A percentile compares a stretch with the other conserved stretches of the same genome.
Evolutionary conservation across 2,888 invertebrate species (phyloP).

Genomic region (Mimas tiliae): DNA sequence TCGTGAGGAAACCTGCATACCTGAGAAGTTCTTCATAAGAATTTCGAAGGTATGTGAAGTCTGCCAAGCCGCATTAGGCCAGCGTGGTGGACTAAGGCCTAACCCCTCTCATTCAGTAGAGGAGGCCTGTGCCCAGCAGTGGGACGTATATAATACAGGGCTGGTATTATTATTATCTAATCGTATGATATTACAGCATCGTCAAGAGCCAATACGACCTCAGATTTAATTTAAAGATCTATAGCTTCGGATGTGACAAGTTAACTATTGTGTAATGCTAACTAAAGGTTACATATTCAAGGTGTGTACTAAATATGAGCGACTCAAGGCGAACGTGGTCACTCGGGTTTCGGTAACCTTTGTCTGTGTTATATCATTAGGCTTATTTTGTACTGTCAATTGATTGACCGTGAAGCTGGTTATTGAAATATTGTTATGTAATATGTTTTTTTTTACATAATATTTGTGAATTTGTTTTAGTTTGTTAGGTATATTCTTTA

Average conservation of each 20-base stretch:
- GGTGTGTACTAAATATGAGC: constrained; percentile 34
- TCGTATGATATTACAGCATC: not conserved
- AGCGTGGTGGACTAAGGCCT: too few species aligned
- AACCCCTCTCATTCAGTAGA: too few species aligned
- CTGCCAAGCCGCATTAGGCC: too few species aligned
- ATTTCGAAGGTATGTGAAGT: too few species aligned
- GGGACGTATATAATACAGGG: too few species aligned
- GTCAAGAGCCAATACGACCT: not conserved
- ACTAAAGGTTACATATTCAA: constrained; percentile 35
- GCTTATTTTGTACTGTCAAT: constrained; percentile 22
- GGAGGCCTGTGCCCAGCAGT: too few species aligned
- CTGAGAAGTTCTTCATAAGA: too few species aligned
- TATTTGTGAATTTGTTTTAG: not conserved
- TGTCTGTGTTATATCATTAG: constrained; percentile 28
- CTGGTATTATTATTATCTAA: too few species aligned
- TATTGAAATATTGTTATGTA: not conserved
- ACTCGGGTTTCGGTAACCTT: constrained; percentile 43
- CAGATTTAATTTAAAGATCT: not conserved
- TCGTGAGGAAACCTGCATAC: too few species aligned
- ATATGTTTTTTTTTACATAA: not conserved
- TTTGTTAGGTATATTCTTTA: not conserved
- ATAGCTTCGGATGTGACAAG: not conserved
- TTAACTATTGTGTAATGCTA: constrained; percentile 23
- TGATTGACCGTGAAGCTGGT: not conserved
- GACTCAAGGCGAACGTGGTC: constrained; percentile 51